Base-by-base conservation (phyloP, 2,888 invertebrate species). In the Petrolisthes cinctipes region DNA sequence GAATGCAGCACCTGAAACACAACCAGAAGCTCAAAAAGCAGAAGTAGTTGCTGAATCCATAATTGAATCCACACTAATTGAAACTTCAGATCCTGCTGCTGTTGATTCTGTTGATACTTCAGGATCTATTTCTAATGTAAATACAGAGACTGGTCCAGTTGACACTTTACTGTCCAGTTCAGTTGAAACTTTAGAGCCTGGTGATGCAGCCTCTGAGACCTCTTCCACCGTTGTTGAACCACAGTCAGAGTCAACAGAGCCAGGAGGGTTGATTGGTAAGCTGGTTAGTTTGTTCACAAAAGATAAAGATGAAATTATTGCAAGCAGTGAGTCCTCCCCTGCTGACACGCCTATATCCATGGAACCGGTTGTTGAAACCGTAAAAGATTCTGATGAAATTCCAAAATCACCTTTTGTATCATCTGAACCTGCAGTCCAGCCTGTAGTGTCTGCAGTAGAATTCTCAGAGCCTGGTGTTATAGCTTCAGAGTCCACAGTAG, bases 201-300 rank as follows among this genome's bases (percentile, higher is more conserved):
- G 37, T 37, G 37, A 37, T 37, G 37, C 2, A 37, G 37, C 37
- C 37, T 37, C 37, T 37, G 37, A 37, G 37, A 37, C 37, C 37
- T 37, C 37, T 1, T 37, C 37, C 37, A 37, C 37, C 37, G 37
- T 37, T 20, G 23, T n/a, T 57, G 3, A 9, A 20, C 11, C 14
- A 81, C 56, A 61, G 57, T 57, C 37, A 56, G 53, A 20, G 20
- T 0, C 53, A 51, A 14, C 14, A n/a, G 61, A 81, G 61, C 61
- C 51, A n/a, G 71, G 37, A 57, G 85, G 85, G 4, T 23, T 85
- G 71, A 6, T 85, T 80, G 80, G 37, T 54, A 66, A 85, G 71
- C 37, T 85, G 37, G 56, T 80, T 80, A 71, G 56, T 61, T 56
- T 85, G 20, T 80, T 85, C 23, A 20, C 80, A 17, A 68, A 85